phyloP scores from a whole-genome alignment of 2,888 invertebrate genomes.

The Melieria crassipennis region DNA sequence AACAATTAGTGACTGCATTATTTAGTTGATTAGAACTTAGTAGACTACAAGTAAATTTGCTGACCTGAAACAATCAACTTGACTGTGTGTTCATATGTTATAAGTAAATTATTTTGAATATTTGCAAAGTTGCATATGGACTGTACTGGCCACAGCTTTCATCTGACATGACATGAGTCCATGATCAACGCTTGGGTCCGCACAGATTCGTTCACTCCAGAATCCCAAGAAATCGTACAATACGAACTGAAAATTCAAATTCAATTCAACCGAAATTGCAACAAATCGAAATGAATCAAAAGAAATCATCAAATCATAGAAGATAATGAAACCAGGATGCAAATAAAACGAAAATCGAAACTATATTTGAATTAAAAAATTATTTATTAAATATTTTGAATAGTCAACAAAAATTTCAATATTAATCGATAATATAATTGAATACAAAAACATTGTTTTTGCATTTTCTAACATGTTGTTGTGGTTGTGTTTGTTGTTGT shows the following conservation, averaged over 20 bases:
- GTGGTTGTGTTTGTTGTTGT: constrained; percentile 15
- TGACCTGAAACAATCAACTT: too few relatives aligned
- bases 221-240: constrained; percentile 1
- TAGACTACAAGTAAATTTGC: too few relatives aligned
- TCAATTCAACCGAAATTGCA: constrained; percentile 10
- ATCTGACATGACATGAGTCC: too few relatives aligned
- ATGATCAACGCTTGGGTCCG: too few relatives aligned
- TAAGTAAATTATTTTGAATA: too few relatives aligned
- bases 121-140: too few relatives aligned
- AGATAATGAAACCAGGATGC: constrained; percentile 5
- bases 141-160: too few relatives aligned
- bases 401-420: constrained; percentile 65
- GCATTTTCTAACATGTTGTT: constrained; percentile 1
- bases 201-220: background rate
- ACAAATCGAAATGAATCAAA: background rate
- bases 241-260: background rate
- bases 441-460: constrained; percentile 31
- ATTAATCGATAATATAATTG: constrained; percentile 42
- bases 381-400: constrained; percentile 62
- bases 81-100: too few relatives aligned
- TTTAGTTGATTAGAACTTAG: too few relatives aligned
- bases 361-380: constrained; percentile 53
- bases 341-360: constrained; percentile 44
- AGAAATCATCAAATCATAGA: constrained; percentile 1
- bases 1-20: too few relatives aligned